Evolutionary conservation across 2,888 invertebrate genomes (phyloP).

Genomic region (Cryptus viduatorius): DNA sequence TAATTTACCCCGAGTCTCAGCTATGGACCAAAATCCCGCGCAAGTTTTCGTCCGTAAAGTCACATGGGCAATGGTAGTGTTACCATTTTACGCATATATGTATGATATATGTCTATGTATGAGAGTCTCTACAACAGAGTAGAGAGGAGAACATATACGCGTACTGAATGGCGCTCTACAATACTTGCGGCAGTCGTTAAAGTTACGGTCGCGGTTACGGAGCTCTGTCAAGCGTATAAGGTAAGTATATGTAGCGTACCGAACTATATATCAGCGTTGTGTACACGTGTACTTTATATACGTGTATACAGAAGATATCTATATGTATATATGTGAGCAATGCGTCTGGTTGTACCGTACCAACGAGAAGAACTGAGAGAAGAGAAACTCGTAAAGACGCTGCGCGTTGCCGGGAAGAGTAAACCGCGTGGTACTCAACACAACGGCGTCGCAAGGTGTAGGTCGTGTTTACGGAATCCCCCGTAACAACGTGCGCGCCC

Average conservation of each 20-base stretch:
- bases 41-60: conserved; percentile 10
- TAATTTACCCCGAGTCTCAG: neutral
- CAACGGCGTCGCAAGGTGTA: conserved; percentile 62
- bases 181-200: conserved; percentile 62
- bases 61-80: neutral
- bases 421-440: conserved; percentile 42
- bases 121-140: neutral
- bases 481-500: conserved; percentile 51
- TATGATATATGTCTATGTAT: neutral
- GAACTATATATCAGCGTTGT: conserved; percentile 17
- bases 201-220: conserved; percentile 70
- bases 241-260: conserved; percentile 28
- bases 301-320: neutral
- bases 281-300: neutral
- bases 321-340: conserved; percentile 22
- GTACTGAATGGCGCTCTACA: conserved; percentile 21
- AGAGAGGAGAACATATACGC: conserved; percentile 24
- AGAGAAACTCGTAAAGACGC: conserved; percentile 49
- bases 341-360: conserved; percentile 45
- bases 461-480: conserved; percentile 72
- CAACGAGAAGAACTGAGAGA: conserved; percentile 26
- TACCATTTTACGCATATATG: neutral
- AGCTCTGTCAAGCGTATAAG: conserved; percentile 64
- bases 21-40: conserved; percentile 5
- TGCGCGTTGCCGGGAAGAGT: conserved; percentile 14